Percentiles rank a stretch among this genome's conserved stretches.
Evolutionary conservation across 2,797 vertebrate genomes (phyloP).

Genomic region (Micrastur ruficollis): DNA sequence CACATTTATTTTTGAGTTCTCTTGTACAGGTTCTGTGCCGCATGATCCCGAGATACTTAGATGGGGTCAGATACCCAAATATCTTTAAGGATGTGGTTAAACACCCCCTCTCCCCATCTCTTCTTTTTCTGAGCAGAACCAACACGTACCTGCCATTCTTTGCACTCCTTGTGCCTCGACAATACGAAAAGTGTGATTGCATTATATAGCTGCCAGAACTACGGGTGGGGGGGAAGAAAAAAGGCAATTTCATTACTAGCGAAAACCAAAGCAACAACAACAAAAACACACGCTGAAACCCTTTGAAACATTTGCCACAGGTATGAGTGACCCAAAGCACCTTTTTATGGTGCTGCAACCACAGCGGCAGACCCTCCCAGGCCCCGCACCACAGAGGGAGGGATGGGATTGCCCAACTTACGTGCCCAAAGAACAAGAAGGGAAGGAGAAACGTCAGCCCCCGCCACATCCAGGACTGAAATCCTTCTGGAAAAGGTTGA

Average conservation of each 20-base stretch:
- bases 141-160: conserved; percentile 93
- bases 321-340: background rate
- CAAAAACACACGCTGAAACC: background rate
- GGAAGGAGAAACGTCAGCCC: conserved; percentile 96
- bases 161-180: conserved; percentile 88
- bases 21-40: background rate
- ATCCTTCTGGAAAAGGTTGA: conserved; percentile 86
- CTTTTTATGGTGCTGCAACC: background rate
- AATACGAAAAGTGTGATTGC: conserved; percentile 89
- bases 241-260: background rate
- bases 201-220: conserved; percentile 99
- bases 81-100: background rate
- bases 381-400: fast-evolving
- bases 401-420: conserved; percentile 74
- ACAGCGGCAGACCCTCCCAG: background rate
- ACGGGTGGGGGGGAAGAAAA: background rate
- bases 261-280: background rate
- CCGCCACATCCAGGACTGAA: conserved; percentile 99
- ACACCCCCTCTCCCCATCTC: background rate
- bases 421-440: conserved; percentile 96
- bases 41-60: background rate
- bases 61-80: background rate
- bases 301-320: background rate
- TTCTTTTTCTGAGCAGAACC: background rate
- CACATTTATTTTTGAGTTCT: background rate